Evolutionary conservation across 35 echinoderm and acorn worm species (phyloP), one percentile per base, ranked within the genome.

Genomic region (Heliocidaris tuberculata): DNA sequence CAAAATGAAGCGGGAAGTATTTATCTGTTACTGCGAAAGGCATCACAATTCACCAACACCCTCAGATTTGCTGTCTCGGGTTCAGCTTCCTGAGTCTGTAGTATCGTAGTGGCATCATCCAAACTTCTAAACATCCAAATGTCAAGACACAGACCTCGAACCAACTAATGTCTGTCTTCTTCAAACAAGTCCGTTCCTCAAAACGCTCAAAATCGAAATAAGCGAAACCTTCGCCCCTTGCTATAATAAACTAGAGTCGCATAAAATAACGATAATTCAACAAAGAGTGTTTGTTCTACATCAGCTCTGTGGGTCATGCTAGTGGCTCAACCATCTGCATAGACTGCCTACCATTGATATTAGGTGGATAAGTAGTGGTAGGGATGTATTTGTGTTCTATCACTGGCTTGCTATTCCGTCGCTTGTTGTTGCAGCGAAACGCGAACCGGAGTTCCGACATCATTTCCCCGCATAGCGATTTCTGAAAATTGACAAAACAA

Each of bases 381-480:
- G 96, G 96, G 15, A 99, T 94, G 85, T 97, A 97, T 30, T 96
- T 98, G 21, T 94, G 94, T 30, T 96, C 96, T 54, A 98, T 95
- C 15, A 96, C 86, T 12, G 97, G 94, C 60, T 96, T 95, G 60
- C 96, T 96, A 9, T 93, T 78, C 49, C 96, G 94, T 48, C 97
- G 86, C 94, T 98, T 98, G 15, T 86, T 94, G 92, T 97, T 96
- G 92, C 98, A 99, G 32, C 98, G 93, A 49, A 96, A 96, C 27
- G 98, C 98, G 90, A 99, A 99, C 8, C 97, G 60, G 71, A 99
- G 94, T 85, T 99, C 98, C 30, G 96, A 95, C 96, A 96, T 97
- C 98, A 99, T 99, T 90, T 99, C 98, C 6, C 96, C 98, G 85
- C 98, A 99, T 7, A 99, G 59, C 30, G 98, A 99, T 97, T 99